Base-by-base conservation (phyloP, 1,140 invertebrate genomes). In the Ericerus pela region DNA sequence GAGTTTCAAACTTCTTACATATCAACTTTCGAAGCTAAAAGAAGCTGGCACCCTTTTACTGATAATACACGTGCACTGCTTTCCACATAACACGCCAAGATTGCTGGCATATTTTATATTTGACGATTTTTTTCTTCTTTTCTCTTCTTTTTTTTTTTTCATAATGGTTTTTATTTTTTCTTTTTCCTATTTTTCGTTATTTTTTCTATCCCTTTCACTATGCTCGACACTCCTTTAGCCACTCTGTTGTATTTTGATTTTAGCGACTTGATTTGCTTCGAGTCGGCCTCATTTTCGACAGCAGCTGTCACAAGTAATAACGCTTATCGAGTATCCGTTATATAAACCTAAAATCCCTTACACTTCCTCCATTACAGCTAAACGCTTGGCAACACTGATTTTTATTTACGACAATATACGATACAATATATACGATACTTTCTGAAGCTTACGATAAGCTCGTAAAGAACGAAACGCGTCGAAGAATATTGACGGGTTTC, bases 331-430 rank as follows among this genome's bases (percentile, higher is more conserved):
- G 41, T 47, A 47, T 24, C 26, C 26, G 41, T 47, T 47, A 47
- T 47, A 5, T 47, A 47, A 47, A 47, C 26, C 41, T 24, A 5
- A 3, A 24, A 24, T 47, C 14, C 20, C n/a, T 41, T 47, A n/a
- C n/a, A n/a, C n/a, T n/a, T n/a, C n/a, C n/a, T n/a, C n/a, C n/a
- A n/a, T n/a, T n/a, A n/a, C n/a, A n/a, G n/a, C n/a, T n/a, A n/a
- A n/a, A n/a, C n/a, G n/a, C n/a, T 47, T 47, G 41, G 41, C 41
- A 47, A 47, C 41, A 47, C 41, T 47, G 41, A 20, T 47, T 38
- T n/a, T n/a, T 38, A 16, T 38, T 47, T 47, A 18, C 37, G 5
- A 6, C 37, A n/a, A n/a, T n/a, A n/a, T n/a, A n/a, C n/a, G n/a
- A n/a, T n/a, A n/a, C n/a, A n/a, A n/a, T n/a, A n/a, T n/a, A n/a